These are phyloP conservation scores for Esox masquinongy DNA, from an alignment of 2,797 vertebrate species.

Conservation along the genomic window DNA sequence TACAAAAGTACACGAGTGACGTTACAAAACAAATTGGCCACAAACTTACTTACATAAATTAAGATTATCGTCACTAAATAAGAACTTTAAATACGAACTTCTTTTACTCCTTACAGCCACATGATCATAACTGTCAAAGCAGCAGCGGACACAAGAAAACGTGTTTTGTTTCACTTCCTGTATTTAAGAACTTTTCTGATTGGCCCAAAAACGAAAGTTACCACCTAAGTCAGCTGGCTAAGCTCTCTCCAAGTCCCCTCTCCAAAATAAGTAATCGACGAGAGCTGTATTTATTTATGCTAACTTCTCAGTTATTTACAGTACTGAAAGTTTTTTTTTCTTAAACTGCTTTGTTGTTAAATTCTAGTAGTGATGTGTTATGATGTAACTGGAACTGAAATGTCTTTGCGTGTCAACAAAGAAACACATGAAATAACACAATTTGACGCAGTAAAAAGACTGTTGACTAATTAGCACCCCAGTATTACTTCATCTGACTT, in stretches of 20 bases:
- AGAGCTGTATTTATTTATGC: neutral
- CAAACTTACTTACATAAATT: neutral
- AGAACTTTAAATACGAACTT: neutral
- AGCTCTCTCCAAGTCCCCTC: neutral
- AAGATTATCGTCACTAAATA: neutral
- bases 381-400: neutral
- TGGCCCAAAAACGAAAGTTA: slow-evolving; percentile 43
- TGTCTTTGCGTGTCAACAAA: no score
- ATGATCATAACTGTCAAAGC: neutral
- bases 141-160: neutral
- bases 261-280: neutral
- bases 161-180: slow-evolving; percentile 77
- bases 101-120: neutral
- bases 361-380: neutral
- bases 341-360: neutral
- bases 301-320: neutral
- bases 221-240: accelerated
- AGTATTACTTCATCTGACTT: no score
- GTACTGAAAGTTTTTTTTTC: neutral
- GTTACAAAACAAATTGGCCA: neutral
- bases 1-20: neutral
- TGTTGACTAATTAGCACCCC: no score
- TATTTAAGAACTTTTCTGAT: slow-evolving; percentile 30
- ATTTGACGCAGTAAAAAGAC: no score
- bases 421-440: no score